Base-by-base conservation (phyloP, 2,113 vertebrate species). In the Myotis lucifugus region DNA sequence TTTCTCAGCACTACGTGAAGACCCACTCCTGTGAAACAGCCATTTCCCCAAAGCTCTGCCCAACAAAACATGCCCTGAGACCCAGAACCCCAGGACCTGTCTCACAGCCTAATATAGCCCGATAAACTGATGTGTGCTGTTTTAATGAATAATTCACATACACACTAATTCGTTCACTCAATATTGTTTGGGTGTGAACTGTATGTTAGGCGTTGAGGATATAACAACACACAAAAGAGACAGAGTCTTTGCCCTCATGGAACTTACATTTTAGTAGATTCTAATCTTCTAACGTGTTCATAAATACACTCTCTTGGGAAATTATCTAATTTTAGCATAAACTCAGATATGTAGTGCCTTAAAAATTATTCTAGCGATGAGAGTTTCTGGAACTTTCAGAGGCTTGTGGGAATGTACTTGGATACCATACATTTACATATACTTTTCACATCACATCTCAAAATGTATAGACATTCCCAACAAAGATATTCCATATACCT, bases 311-410 rank as follows among this genome's bases (percentile, higher is more conserved):
- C 56, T 92, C 70, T 90, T 61, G 23, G 46, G 74, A 85, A 93
- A 18, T 37, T 91, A 59, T 56, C 61, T 66, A 61, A 88, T 52
- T 77, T 83, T 88, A 96, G 76, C 37, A 84, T 54, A 70, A 88
- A 67, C 14, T 90, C 5, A 95, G 56, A 40, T 78, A 67, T 34
- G 3, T 52, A n/a, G 32, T 56, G 1, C 27, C 50, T 92, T 82
- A 59, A 56, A 83, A 83, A 84, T 76, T 59, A 32, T 17, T 91
- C 15, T 29, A 46, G 37, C 40, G 5, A 6, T 1, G 3, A 83
- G 29, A 83, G 56, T 74, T 66, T 50, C 73, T 90, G 6, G 34
- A 73, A 88, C 10, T 13, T 64, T n/a, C 48, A 25, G 40, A 96
- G 8, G 19, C 40, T 92, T 21, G 5, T 84, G 32, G 40, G 18